Conservation (phyloP, 2,888 invertebrate species). For the Cynaeus angustus region DNA sequence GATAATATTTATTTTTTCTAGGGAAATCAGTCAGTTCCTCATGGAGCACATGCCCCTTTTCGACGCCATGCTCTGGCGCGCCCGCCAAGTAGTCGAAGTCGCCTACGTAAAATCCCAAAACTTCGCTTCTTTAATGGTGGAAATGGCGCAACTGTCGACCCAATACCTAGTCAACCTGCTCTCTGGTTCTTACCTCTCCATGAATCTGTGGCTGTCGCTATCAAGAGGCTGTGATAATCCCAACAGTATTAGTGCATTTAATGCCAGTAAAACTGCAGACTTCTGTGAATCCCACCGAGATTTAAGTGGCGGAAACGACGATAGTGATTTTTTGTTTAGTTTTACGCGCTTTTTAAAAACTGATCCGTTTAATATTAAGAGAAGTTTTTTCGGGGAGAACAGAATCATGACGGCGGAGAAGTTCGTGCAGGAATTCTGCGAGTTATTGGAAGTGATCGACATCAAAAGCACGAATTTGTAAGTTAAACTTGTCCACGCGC, state of each 20-base stretch:
- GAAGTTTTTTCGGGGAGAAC: constrained; percentile 25
- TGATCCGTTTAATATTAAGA: constrained; percentile 45
- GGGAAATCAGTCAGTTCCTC: constrained; percentile 75
- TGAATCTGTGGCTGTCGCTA: constrained; percentile 64
- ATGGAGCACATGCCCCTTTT: constrained; percentile 87
- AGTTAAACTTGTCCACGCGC: constrained; percentile 70
- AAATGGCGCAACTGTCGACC: constrained; percentile 70
- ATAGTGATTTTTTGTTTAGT: constrained; percentile 52
- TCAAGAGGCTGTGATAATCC: constrained; percentile 61
- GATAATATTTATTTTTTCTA: too few relatives aligned
- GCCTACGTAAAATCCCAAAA: constrained; percentile 76
- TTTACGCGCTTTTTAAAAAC: constrained; percentile 52
- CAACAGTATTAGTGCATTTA: constrained; percentile 59
- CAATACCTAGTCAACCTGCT: constrained; percentile 60
- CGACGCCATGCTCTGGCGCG: constrained; percentile 82
- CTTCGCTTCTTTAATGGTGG: constrained; percentile 74
- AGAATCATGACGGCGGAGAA: constrained; percentile 67
- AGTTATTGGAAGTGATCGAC: constrained; percentile 81
- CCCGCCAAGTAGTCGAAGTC: constrained; percentile 79
- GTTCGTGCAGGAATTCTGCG: constrained; percentile 77
- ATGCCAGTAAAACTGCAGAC: constrained; percentile 37
- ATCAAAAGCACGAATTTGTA: constrained; percentile 93
- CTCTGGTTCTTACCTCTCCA: constrained; percentile 60
- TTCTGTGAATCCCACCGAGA: constrained; percentile 8
- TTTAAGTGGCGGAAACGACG: not conserved